phyloP scores from a whole-genome alignment of 2,797 vertebrate species.

The Alfaro cultratus region DNA sequence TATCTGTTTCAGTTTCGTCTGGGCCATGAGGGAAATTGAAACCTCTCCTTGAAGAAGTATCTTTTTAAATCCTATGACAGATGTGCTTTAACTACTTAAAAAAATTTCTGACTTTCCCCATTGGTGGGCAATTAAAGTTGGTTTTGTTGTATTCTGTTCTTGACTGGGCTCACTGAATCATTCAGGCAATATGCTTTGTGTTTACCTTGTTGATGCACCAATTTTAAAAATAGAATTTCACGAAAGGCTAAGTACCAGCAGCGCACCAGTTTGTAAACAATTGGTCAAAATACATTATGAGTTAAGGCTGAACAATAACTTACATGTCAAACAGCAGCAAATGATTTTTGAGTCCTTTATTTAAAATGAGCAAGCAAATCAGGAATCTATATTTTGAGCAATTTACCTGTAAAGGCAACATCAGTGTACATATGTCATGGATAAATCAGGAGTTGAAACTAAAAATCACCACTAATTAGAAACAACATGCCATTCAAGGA shows the following conservation, averaged over 20 bases:
- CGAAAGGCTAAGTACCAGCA: background rate
- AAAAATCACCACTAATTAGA: background rate
- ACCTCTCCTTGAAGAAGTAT: no score
- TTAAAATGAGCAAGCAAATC: slow-evolving; percentile 29
- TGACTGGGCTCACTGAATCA: no score
- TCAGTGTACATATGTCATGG: slow-evolving; percentile 1
- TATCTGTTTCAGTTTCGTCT: background rate
- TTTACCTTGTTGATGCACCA: background rate
- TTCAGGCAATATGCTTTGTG: background rate
- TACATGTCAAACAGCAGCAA: background rate
- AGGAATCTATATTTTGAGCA: slow-evolving; percentile 9
- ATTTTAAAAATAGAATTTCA: background rate
- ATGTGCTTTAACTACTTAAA: background rate
- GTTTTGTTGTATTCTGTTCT: no score
- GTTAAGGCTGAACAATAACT: background rate
- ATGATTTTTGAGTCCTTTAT: slow-evolving; percentile 58
- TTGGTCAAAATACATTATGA: background rate
- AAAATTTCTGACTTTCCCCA: no score
- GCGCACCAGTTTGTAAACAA: background rate
- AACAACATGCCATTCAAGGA: slow-evolving; percentile 4
- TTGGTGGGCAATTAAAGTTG: no score
- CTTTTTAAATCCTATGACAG: background rate
- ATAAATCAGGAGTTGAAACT: slow-evolving; percentile 18
- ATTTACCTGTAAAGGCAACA: slow-evolving; percentile 12
- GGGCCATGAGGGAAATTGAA: background rate